phyloP scores from a whole-genome alignment of 2,797 vertebrate species.

The Taeniopygia guttata region DNA sequence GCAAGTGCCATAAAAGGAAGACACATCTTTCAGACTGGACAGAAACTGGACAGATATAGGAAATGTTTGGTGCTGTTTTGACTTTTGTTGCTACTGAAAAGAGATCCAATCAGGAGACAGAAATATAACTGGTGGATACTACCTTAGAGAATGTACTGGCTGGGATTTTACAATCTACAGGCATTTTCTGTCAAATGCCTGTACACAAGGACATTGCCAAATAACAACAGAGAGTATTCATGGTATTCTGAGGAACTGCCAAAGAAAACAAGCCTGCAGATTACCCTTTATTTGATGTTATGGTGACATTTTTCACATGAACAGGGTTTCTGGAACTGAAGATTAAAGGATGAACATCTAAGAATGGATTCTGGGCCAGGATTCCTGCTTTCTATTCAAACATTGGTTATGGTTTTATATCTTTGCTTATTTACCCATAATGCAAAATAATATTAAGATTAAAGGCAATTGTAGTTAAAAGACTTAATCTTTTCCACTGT shows the following conservation, averaged over 20 bases:
- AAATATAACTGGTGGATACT: background rate
- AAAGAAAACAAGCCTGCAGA: constrained; percentile 12
- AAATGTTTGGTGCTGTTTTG: constrained; percentile 18
- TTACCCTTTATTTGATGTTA: background rate
- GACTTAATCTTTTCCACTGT: background rate
- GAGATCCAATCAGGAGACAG: background rate
- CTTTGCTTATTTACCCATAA: background rate
- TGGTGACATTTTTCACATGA: constrained; percentile 11
- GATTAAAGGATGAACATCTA: background rate
- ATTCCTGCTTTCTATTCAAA: background rate
- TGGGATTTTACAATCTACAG: background rate
- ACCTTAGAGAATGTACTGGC: background rate
- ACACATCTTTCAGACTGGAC: background rate
- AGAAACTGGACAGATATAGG: background rate
- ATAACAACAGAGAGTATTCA: constrained; percentile 8
- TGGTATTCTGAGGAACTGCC: background rate
- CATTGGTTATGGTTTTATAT: background rate
- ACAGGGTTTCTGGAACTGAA: background rate
- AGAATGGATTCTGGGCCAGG: background rate
- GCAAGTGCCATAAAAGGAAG: background rate
- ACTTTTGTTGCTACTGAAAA: constrained; percentile 6
- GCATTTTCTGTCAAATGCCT: background rate
- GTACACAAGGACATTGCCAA: background rate
- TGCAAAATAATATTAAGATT: background rate
- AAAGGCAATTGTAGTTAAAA: background rate